Base-by-base conservation (phyloP, 2,888 invertebrate genomes). In the Schizotus pectinicornis region DNA sequence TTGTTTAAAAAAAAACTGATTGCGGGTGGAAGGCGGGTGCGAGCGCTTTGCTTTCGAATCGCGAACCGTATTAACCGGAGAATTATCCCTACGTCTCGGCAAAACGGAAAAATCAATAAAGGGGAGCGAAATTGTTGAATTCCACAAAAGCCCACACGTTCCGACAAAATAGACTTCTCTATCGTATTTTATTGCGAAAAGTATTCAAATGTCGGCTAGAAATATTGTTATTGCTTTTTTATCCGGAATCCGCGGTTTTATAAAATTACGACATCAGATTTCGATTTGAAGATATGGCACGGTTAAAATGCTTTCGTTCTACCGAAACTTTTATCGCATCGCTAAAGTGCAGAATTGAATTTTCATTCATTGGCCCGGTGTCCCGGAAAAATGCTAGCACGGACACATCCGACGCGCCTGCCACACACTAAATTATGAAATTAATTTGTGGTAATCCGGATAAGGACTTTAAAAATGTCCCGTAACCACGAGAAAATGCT, bases 151-250 rank as follows among this genome's bases (percentile, higher is more conserved):
- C 58, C 53, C 58, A 33, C 58, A 62, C 65, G 61, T 65, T 53
- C 61, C 37, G 43, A 45, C 61, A 51, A 56, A 63, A 65, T 62
- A 63, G 63, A 64, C 64, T 58, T 64, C 58, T 61, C 61, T 47
- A 50, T 54, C 42, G 55, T 56, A 62, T 64, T 62, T 65, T 59
- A 60, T 62, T 62, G 54, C 53, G 55, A 54, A 52, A 45, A 52
- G 61, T 66, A 70, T 70, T 72, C 70, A 70, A 66, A 70, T 67
- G 70, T 69, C 72, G 62, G 59, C 55, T 61, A 66, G 69, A 72
- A 69, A 69, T 70, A 72, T 72, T 68, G 70, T 69, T 72, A 72
- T 70, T 70, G 68, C 65, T 61, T 65, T 68, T 67, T 69, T 66
- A 67, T 67, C 61, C 58, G 59, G 48, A 54, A 67, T 57, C 52